These are phyloP conservation scores for Dermatophagoides farinae DNA, from an alignment of 1,140 invertebrate species.

Conservation along the genomic window DNA sequence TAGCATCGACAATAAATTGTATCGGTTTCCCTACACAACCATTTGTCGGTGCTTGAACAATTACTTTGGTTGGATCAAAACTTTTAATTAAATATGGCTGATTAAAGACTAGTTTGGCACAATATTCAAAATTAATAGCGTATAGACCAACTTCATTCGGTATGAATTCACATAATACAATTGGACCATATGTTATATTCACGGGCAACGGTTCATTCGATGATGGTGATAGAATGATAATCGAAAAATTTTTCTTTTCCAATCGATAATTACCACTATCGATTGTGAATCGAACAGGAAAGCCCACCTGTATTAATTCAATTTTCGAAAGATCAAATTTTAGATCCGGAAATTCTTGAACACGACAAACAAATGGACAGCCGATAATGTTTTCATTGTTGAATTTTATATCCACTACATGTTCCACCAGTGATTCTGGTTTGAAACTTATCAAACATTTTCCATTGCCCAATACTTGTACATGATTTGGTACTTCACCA, in stretches of 20 bases:
- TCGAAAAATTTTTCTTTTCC: conserved; percentile 1
- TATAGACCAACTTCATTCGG: conserved; percentile 68
- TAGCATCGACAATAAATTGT: conserved; percentile 67
- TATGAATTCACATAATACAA: conserved; percentile 62
- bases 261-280: conserved; percentile 41
- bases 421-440: conserved; percentile 68
- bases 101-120: conserved; percentile 64
- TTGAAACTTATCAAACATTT: conserved; percentile 85
- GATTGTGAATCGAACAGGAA: conserved; percentile 67
- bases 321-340: conserved; percentile 51
- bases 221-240: conserved; percentile 32
- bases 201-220: conserved; percentile 44
- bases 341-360: conserved; percentile 55
- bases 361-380: conserved; percentile 65
- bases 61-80: conserved; percentile 48
- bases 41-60: conserved; percentile 56
- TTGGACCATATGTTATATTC: conserved; percentile 64
- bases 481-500: conserved; percentile 91
- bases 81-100: conserved; percentile 80
- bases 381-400: conserved; percentile 78
- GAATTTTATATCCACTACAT: conserved; percentile 94
- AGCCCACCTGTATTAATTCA: conserved; percentile 69
- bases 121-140: conserved; percentile 69
- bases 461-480: conserved; percentile 79
- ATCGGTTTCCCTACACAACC: conserved; percentile 52